Evolutionary conservation across 30 jellyfish, hydroid and myxozoan genomes (phyloP), one percentile per base, ranked within the genome.

Genomic region (Sanderia malayensis): DNA sequence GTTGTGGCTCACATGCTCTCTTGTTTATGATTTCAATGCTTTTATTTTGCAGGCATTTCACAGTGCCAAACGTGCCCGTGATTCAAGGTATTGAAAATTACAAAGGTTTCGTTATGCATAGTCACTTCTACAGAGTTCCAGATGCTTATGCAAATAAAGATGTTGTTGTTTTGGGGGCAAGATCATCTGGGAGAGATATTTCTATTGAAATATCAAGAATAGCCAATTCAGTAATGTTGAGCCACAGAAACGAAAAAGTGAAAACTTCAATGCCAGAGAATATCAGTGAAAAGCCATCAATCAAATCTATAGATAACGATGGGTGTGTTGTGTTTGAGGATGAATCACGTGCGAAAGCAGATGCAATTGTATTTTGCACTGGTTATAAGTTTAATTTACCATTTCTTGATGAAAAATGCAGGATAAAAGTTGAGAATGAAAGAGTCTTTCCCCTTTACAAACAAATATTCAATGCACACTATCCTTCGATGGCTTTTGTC

Each of bases 171-270:
- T 79, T 80, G 0, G 97, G 97, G 44, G 92, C 84, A 24, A 69
- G 92, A 29, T 67, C 97, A n/a, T 88, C 97, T 0, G 97, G 95
- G 7, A 81, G 80, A 66, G 97, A 88, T 44, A 88, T 88, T 52
- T 78, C 91, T 19, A 17, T 80, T 25, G 95, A 88, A 45, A 60
- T 88, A 31, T 49, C 95, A 27, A 46, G 81, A 28, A 73, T 59
- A 4, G 92, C 95, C 34, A 62, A 80, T 4, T 46, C 4, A 19
- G 82, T 88, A 24, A 6, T 44, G 31, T 44, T 88, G 17, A 70
- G 97, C 61, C 97, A 88, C 58, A 45, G 46, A 33, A 82, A 85
- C 15, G 59, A 73, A 30, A 62, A 61, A 13, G 76, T 52, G 10
- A 13, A 10, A 6, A 28, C 62, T 34, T 41, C 19, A 2, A 53